These are phyloP conservation scores for Catostomus latipinnis DNA, from an alignment of 2,797 vertebrate genomes.

Conservation along the genomic window DNA sequence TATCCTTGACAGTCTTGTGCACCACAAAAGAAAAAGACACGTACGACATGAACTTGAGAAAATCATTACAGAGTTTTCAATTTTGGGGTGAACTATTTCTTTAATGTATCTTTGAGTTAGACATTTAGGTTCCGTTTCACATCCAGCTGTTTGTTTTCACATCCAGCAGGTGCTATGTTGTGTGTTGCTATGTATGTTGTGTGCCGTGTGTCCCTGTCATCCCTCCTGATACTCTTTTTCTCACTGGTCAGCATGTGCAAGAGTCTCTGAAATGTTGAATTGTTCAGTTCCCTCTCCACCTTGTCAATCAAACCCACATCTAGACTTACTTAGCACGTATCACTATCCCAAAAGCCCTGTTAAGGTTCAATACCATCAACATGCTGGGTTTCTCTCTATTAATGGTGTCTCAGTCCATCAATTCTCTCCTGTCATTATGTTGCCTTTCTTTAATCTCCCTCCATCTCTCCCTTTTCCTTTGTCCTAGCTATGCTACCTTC, in stretches of 20 bases:
- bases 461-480: slow-evolving; percentile 4
- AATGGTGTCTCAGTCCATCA: slow-evolving; percentile 10
- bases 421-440: background rate
- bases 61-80: background rate
- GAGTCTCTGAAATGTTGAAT: background rate
- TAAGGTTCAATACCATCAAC: background rate
- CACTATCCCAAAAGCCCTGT: background rate
- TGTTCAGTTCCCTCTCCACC: background rate
- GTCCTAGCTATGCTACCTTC: slow-evolving; percentile 87
- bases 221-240: background rate
- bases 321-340: background rate
- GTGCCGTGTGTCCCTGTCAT: slow-evolving; percentile 14
- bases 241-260: slow-evolving; percentile 5
- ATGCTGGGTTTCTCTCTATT: background rate
- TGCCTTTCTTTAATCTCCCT: slow-evolving; percentile 4
- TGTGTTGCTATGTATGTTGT: too few relatives aligned
- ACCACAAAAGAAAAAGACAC: too few relatives aligned
- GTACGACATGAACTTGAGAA: background rate
- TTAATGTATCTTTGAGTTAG: background rate
- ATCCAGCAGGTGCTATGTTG: background rate
- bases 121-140: slow-evolving; percentile 19
- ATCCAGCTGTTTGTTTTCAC: slow-evolving; percentile 5
- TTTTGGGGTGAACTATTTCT: background rate
- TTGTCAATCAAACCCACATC: slow-evolving; percentile 1
- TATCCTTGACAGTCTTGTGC: too few relatives aligned